Percentiles rank a stretch among this genome's conserved stretches.
phyloP scores from a whole-genome alignment of 2,113 vertebrate genomes.

The Theristicus caerulescens region DNA sequence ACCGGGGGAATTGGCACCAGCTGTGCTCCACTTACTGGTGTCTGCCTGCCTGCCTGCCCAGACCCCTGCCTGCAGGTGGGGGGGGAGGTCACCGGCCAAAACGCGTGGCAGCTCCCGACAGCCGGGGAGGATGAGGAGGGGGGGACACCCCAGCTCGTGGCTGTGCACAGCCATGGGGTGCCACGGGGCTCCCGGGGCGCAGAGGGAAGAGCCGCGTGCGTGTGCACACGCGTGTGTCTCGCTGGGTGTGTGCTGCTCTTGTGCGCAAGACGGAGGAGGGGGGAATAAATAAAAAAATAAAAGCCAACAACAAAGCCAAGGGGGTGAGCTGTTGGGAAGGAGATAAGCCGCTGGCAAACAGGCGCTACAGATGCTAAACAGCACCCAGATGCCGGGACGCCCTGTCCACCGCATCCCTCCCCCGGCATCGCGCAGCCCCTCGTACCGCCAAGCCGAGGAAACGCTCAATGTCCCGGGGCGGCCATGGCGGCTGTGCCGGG shows the following conservation, averaged over 20 bases:
- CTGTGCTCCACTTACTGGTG: not conserved
- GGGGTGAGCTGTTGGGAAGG: not conserved
- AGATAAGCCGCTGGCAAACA: not conserved
- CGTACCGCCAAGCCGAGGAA: not conserved
- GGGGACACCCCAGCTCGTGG: not conserved
- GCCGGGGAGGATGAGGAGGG: not conserved
- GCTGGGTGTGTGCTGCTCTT: not conserved
- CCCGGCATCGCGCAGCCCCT: not conserved
- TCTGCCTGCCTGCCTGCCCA: not conserved
- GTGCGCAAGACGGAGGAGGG: fast-evolving
- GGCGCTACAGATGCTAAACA: not conserved
- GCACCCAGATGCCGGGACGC: not conserved
- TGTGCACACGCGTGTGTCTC: not conserved
- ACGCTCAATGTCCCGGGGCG: not conserved
- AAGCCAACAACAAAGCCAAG: not conserved
- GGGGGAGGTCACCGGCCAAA: not conserved
- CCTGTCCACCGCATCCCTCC: not conserved
- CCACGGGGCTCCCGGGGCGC: not conserved
- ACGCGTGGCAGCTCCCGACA: fast-evolving
- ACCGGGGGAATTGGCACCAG: not conserved
- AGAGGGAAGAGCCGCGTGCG: not conserved
- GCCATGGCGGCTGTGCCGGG: fast-evolving
- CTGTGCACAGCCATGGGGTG: not conserved
- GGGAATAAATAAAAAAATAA: not conserved
- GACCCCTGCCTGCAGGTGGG: not conserved